These are phyloP conservation scores for Accipiter cooperii DNA, from an alignment of 2,113 vertebrate genomes.

Conservation along the genomic window DNA sequence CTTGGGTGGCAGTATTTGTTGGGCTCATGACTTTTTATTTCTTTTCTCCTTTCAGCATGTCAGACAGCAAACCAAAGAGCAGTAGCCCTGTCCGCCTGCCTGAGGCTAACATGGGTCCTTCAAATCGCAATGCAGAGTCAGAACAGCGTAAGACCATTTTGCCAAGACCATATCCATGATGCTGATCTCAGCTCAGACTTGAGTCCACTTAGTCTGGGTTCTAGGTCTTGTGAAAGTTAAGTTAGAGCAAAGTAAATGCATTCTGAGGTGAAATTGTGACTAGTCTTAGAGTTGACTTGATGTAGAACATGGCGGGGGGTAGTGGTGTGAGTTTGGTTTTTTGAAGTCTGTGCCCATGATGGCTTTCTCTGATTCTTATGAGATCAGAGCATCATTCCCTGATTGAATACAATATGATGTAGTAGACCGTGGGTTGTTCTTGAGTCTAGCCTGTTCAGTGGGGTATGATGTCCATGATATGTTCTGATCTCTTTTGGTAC, in stretches of 20 bases:
- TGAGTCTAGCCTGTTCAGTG: background rate
- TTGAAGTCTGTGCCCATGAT: background rate
- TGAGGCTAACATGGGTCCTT: conserved; percentile 71
- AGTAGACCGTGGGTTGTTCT: background rate
- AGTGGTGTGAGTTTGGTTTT: background rate
- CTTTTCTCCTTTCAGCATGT: conserved; percentile 60
- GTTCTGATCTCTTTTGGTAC: background rate
- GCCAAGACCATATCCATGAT: background rate
- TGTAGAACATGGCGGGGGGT: background rate
- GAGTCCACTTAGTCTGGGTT: background rate
- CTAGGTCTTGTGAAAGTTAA: background rate
- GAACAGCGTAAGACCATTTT: conserved; percentile 78
- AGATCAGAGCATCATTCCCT: background rate
- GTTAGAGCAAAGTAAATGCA: background rate
- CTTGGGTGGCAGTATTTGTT: background rate
- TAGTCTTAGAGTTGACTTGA: background rate
- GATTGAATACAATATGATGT: background rate
- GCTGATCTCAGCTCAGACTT: background rate
- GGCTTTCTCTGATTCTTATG: background rate
- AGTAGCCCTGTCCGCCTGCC: conserved; percentile 85
- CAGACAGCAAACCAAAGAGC: conserved; percentile 81
- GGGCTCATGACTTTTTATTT: background rate
- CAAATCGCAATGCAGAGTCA: conserved; percentile 73
- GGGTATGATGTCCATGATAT: background rate
- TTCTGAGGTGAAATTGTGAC: background rate